Percentiles rank a stretch among this genome's conserved stretches.
phyloP scores from a whole-genome alignment of 2,888 invertebrate species.

The Thymelicus acteon region DNA sequence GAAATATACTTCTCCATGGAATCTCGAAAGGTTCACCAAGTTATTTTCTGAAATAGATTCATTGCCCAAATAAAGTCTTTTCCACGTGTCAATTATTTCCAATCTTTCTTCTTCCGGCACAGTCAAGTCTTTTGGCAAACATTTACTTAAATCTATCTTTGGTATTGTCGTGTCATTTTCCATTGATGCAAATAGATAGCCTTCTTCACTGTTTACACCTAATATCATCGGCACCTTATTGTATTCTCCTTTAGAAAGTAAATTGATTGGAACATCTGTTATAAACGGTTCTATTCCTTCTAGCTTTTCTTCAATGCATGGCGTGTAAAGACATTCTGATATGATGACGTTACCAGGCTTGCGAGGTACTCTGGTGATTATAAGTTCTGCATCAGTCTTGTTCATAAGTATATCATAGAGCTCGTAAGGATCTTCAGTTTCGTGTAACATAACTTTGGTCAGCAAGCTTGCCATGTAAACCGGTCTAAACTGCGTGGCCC shows the following conservation, averaged over 20 bases:
- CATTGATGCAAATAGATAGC: conserved; percentile 57
- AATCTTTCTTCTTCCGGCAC: conserved; percentile 53
- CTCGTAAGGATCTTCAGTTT: conserved; percentile 59
- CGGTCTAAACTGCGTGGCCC: conserved; percentile 68
- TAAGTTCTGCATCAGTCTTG: conserved; percentile 61
- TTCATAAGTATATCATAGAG: conserved; percentile 61
- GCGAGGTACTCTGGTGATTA: conserved; percentile 64
- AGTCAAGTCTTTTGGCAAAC: conserved; percentile 65
- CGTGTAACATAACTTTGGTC: conserved; percentile 61
- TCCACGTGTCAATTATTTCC: conserved; percentile 54
- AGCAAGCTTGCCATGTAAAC: conserved; percentile 63
- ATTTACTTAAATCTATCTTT: conserved; percentile 56
- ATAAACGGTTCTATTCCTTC: conserved; percentile 70
- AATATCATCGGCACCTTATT: conserved; percentile 71
- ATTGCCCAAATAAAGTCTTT: conserved; percentile 67
- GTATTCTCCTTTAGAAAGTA: conserved; percentile 58
- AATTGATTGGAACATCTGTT: conserved; percentile 59
- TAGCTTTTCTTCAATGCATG: conserved; percentile 63
- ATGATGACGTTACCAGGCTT: conserved; percentile 55
- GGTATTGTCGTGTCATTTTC: conserved; percentile 62
- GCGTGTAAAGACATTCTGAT: conserved; percentile 63
- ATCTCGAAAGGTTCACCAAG: conserved; percentile 59
- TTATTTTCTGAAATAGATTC: conserved; percentile 55
- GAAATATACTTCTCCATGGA: conserved; percentile 61
- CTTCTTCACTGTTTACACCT: conserved; percentile 65